Evolutionary conservation across 2,797 vertebrate genomes (phyloP), one percentile per base, ranked within the genome.

Genomic region (Clarias pachynema): DNA sequence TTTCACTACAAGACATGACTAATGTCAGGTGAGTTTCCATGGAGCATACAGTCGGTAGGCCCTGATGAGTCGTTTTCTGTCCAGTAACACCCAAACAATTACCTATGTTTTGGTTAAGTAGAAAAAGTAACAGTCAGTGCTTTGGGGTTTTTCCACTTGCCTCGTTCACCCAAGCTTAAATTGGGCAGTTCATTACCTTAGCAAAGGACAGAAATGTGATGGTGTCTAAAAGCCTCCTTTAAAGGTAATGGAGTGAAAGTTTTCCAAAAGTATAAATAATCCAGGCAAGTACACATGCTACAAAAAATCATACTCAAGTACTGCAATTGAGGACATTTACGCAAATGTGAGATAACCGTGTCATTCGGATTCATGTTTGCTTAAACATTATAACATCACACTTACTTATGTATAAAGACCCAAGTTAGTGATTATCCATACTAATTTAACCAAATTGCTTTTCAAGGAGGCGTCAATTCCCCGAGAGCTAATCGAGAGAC

Each of bases 401-500:
- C 16, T 20, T 56, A 29, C 31, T 44, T 79, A n/a, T 53, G 49
- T 53, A 53, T 79, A 26, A 79, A n/a, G 34, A 40, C 56, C 12
- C 3, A 53, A 53, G 74, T 59, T 56, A 34, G 74, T n/a, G 75
- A 78, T 40, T 7, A 37, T 37, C 29, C 12, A n/a, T n/a, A 16
- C 77, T 79, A 79, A 79, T 63, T n/a, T 10, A 62, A 5, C n/a
- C 2, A 29, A 6, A 37, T 87, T 89, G 80, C 85, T 80, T 82
- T 83, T 86, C 66, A 94, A 98, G 97, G 97, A 98, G 94, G 95
- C 96, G 60, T 95, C 96, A 89, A 96, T 98, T 88, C 97, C 98
- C 83, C 96, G 92, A 92, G 97, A 98, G 94, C 94, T 99, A 85
- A 93, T 98, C 87, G 96, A 99, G 94, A 95, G 96, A 62, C 95